phyloP scores from a whole-genome alignment of 2,888 invertebrate genomes.

The Plagiodera versicolora region DNA sequence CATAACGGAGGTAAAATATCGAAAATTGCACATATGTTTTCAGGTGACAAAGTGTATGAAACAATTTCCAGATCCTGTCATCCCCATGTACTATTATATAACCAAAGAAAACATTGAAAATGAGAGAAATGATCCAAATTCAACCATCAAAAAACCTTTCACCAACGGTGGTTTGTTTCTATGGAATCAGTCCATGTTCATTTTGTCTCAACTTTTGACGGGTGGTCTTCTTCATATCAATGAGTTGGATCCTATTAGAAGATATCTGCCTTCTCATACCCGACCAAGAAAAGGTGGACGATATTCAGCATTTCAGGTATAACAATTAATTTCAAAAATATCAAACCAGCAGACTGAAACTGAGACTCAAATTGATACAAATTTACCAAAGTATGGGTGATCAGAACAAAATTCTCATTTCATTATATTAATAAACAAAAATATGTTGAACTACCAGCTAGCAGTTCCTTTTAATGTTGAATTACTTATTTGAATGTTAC shows the following conservation, averaged over 20 bases:
- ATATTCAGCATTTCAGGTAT: slow-evolving; percentile 97
- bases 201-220: slow-evolving; percentile 89
- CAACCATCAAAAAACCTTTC: slow-evolving; percentile 43
- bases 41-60: background rate
- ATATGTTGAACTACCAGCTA: too few relatives aligned
- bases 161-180: slow-evolving; percentile 72
- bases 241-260: slow-evolving; percentile 92
- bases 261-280: slow-evolving; percentile 95
- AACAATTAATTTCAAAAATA: too few relatives aligned
- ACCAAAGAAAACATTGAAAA: slow-evolving; percentile 71
- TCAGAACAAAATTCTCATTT: too few relatives aligned
- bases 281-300: slow-evolving; percentile 88
- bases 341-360: too few relatives aligned
- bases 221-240: slow-evolving; percentile 88
- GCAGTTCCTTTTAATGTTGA: too few relatives aligned
- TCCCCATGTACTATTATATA: slow-evolving; percentile 93
- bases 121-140: slow-evolving; percentile 69
- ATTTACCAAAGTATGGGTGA: too few relatives aligned
- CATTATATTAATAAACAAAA: too few relatives aligned
- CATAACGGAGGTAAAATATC: slow-evolving; percentile 74
- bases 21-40: too few relatives aligned
- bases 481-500: too few relatives aligned
- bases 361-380: too few relatives aligned
- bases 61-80: slow-evolving; percentile 70
- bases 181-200: slow-evolving; percentile 96